Base-by-base conservation (phyloP, 2,888 invertebrate species). In the Nemoura dubitans region DNA sequence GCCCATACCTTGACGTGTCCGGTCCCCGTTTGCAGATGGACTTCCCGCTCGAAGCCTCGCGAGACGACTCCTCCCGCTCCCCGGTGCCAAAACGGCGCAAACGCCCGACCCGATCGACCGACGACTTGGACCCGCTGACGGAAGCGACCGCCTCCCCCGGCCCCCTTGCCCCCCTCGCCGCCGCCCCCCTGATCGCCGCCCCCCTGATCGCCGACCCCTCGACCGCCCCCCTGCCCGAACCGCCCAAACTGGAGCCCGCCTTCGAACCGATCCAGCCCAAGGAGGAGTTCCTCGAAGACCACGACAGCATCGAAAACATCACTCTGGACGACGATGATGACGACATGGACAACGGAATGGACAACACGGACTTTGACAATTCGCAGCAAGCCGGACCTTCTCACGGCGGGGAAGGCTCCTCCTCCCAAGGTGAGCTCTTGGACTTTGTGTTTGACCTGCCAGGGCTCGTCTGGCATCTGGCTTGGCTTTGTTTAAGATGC, bases 271-370 rank as follows among this genome's bases (percentile, higher is more conserved):
- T 86, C 29, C 83, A 95, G 93, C 95, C 95, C 92, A 95, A 95
- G 93, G 94, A 95, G 92, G 95, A 95, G 93, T 95, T 94, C 91
- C 93, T 94, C 89, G 95, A 95, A 88, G 95, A 95, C 90, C 92
- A 93, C 88, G 95, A 95, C 90, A 95, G 95, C 90, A 96, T 97
- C 90, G 97, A 97, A 92, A 97, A 97, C 92, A 94, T 97, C 91
- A 97, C 97, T 89, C 92, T 96, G 88, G 96, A 90, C 81, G 90
- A 97, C 91, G 97, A 97, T 88, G 59, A 59, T 21, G 59, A 59
- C 21, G 59, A 14, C 3, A 91, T 92, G 91, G 92, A 92, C 90
- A 94, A 95, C 90, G n/a, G n/a, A n/a, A 94, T 94, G 91, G 95
- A 95, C 89, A 95, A 94, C 90, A n/a, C n/a, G n/a, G n/a, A n/a